Base-by-base conservation (phyloP, 2,888 invertebrate species). In the Steinernema scapterisci region DNA sequence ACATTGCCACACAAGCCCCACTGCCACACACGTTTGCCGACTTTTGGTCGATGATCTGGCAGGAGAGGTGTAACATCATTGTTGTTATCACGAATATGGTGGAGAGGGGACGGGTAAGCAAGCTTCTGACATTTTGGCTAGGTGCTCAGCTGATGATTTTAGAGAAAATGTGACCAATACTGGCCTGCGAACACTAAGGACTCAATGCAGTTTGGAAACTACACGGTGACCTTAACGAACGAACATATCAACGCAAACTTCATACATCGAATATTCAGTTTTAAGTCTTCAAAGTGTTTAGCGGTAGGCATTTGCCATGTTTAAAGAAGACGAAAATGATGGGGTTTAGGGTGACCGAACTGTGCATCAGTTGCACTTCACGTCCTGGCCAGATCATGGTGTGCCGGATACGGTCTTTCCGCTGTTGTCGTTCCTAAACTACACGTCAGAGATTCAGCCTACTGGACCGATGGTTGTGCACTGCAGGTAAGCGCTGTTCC, bases 1-100 rank as follows among this genome's bases (percentile, higher is more conserved):
- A 85, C 77, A 85, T 85, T n/a, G 86, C 86, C 7, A 87, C 86
- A 0, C 86, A 86, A 74, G 86, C 86, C 0, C 86, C 86, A 1
- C 77, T 86, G 46, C 86, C 86, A 2, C 81, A 83, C n/a, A 86
- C 86, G 1, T 86, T 87, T 72, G 79, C 76, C 13, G 81, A 81
- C 73, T 81, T 81, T 56, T 81, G 79, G 76, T 71, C 77, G 7
- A 85, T 85, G 85, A 73, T 86, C 45, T 85, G 85, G 83, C 86
- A 86, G 70, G 86, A 86, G 73, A 75, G 83, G 25, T 81, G 82
- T 70, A 84, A 83, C 74, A 75, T 86, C 9, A 80, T 86, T 46
- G 85, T 86, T 5, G 82, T 84, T 9, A 85, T 86, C 27, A 86
- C 86, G 5, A 87, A 86, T 75, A 75, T 86, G 78, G 81, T 86